Conservation (phyloP, 2,888 invertebrate species). For the Synergus japonicus region DNA sequence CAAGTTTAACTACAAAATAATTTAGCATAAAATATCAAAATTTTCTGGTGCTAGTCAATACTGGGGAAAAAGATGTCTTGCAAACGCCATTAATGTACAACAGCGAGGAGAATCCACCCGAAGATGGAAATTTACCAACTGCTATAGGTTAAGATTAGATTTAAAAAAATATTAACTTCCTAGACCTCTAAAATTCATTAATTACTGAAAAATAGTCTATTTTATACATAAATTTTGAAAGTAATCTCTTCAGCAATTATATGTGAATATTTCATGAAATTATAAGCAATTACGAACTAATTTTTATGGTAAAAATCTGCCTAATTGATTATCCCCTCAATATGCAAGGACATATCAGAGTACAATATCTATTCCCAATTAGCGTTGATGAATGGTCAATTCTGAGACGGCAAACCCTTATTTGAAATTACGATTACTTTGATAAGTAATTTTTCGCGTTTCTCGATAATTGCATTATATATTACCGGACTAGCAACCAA, state of each 20-base stretch:
- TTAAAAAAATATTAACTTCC: not conserved
- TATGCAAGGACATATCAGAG: not conserved
- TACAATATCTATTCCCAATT: not conserved
- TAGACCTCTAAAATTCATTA: not conserved
- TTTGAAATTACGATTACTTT: not conserved
- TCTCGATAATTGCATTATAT: slow-evolving; percentile 1
- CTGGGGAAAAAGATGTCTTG: slow-evolving; percentile 40
- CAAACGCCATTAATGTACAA: slow-evolving; percentile 67
- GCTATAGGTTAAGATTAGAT: slow-evolving; percentile 62
- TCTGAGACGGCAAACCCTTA: not conserved
- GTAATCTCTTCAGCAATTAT: not conserved
- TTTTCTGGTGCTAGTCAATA: not conserved
- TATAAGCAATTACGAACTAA: not conserved
- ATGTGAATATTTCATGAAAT: not conserved
- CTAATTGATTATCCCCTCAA: not conserved
- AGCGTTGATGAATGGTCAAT: slow-evolving; percentile 3
- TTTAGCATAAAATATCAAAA: not conserved
- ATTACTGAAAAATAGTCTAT: not conserved
- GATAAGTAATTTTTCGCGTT: not conserved
- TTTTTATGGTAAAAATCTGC: slow-evolving; percentile 12
- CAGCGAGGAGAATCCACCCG: slow-evolving; percentile 55
- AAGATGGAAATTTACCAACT: slow-evolving; percentile 49
- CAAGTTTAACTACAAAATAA: not conserved
- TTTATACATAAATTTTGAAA: not conserved
- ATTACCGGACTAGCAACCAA: slow-evolving; percentile 28